Conservation (phyloP, 2,113 vertebrate genomes). For the Cariama cristata region DNA sequence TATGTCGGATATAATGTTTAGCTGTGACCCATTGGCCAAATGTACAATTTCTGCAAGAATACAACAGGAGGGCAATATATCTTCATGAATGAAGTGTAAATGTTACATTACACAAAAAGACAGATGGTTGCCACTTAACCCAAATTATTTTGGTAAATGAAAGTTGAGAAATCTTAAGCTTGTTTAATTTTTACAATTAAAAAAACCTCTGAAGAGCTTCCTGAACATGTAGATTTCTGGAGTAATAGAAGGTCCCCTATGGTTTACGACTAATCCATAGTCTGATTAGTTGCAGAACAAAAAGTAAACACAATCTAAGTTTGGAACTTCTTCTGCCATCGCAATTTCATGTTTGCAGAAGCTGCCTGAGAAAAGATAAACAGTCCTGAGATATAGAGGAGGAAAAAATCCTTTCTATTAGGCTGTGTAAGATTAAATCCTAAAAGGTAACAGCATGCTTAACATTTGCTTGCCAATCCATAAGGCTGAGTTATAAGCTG, state of each 20-base stretch:
- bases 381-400: background rate
- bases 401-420: constrained; percentile 5
- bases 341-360: constrained; percentile 63
- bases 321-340: constrained; percentile 18
- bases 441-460: background rate
- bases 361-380: constrained; percentile 66
- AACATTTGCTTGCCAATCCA: background rate
- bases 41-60: background rate
- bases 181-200: constrained; percentile 12
- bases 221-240: constrained; percentile 3
- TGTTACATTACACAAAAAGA: background rate
- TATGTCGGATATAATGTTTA: background rate
- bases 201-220: background rate
- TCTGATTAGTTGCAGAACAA: constrained; percentile 39
- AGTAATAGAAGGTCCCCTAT: background rate
- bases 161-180: background rate
- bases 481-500: background rate
- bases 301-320: constrained; percentile 53
- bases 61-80: background rate
- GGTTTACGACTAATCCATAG: constrained; percentile 20
- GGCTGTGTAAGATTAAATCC: background rate
- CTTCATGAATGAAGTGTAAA: background rate
- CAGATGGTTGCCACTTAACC: background rate
- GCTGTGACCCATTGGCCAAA: background rate
- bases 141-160: background rate